These are phyloP conservation scores for Myrmecobius fasciatus DNA, from an alignment of 2,113 vertebrate genomes.

Conservation along the genomic window DNA sequence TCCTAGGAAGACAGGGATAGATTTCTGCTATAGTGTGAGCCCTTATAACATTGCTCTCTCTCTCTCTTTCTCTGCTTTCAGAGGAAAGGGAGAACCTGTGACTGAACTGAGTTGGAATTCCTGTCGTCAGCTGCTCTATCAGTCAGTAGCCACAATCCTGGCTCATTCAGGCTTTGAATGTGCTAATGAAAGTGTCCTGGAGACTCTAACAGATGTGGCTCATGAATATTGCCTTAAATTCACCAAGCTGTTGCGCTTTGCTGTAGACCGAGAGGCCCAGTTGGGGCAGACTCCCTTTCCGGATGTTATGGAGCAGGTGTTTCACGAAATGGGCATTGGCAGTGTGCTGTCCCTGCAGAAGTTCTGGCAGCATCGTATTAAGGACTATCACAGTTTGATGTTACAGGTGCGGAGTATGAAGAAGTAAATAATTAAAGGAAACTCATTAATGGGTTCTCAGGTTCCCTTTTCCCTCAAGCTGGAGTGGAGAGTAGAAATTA, in stretches of 20 bases:
- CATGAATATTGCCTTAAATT: conserved; percentile 96
- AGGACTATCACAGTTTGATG: conserved; percentile 98
- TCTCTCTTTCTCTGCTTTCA: conserved; percentile 72
- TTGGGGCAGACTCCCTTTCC: conserved; percentile 94
- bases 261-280: conserved; percentile 93
- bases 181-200: conserved; percentile 95
- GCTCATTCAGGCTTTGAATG: conserved; percentile 96
- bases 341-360: conserved; percentile 95
- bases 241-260: conserved; percentile 92
- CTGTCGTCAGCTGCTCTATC: conserved; percentile 96
- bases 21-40: not conserved
- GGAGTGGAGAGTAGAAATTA: not conserved
- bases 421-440: not conserved
- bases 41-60: not conserved
- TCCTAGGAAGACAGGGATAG: conserved; percentile 5
- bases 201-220: conserved; percentile 94
- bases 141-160: conserved; percentile 95
- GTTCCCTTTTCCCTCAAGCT: not conserved
- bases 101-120: conserved; percentile 96
- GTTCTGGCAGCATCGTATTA: conserved; percentile 98
- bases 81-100: conserved; percentile 97
- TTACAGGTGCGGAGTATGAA: conserved; percentile 88
- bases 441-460: not conserved
- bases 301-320: conserved; percentile 97
- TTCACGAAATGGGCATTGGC: conserved; percentile 96